Base-by-base conservation (phyloP, 2,797 vertebrate species). In the Alauda arvensis region DNA sequence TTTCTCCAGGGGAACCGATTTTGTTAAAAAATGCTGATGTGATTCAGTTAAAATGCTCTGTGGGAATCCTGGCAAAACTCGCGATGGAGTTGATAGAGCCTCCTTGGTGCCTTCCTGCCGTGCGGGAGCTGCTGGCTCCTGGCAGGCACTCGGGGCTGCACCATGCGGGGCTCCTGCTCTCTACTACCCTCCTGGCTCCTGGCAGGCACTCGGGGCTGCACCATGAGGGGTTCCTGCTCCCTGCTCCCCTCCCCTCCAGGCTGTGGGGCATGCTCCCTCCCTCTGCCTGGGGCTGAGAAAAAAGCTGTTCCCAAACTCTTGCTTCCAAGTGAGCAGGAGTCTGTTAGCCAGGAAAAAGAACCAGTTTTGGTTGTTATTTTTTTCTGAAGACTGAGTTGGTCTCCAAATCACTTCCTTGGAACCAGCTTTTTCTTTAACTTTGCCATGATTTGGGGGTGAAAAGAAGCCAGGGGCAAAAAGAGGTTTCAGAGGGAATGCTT, bases 171-270 rank as follows among this genome's bases (percentile, higher is more conserved):
- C 53, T 74, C 39, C 40, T 42, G 40, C 40, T 40, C 40, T n/a
- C n/a, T n/a, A n/a, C n/a, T n/a, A n/a, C n/a, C 37, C 37, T 37
- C 37, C 40, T 0, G 2, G 31, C 34, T 87, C 39, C 52, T 34
- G 53, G 59, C 81, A 56, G 57, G 21, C 26, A 7, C 48, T 39
- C 1, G 31, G n/a, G 28, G 33, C 55, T 56, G 75, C 7, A 1
- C 33, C 16, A 0, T 1, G 3, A 7, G 0, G 40, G 71, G 48
- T 46, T 74, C n/a, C 40, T 42, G 40, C 40, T 42, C 40, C 39
- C 28, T 60, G 59, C 37, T 28, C 28, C 23, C 31, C 42, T 70
- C 49, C n/a, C n/a, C 37, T 37, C 57, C 19, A 12, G 40, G 3
- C 52, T 56, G 2, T 0, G 6, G 66, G 46, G 28, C 52, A 5